Conservation (phyloP, 2,888 invertebrate species). For the Heliconius erato region DNA sequence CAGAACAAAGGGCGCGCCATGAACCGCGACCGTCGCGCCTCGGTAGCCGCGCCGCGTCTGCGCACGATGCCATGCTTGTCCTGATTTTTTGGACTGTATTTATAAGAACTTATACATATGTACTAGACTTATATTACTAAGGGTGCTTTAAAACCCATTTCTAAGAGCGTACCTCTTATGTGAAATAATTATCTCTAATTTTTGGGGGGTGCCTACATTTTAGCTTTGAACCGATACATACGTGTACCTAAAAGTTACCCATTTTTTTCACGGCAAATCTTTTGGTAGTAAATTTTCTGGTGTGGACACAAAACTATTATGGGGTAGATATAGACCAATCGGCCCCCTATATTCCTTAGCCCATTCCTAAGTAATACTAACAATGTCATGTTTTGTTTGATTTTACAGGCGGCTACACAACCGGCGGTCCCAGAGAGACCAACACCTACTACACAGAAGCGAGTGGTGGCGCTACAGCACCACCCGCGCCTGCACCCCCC, state of each 20-base stretch:
- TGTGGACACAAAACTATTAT: too few relatives aligned
- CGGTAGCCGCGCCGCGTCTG: slow-evolving; percentile 65
- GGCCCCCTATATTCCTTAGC: too few relatives aligned
- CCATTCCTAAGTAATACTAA: neutral
- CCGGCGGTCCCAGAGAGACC: slow-evolving; percentile 84
- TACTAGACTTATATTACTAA: neutral
- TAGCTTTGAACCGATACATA: too few relatives aligned
- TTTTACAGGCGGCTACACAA: slow-evolving; percentile 84
- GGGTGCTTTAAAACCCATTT: neutral
- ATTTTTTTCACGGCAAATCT: too few relatives aligned
- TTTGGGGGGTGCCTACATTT: too few relatives aligned
- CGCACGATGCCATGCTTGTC: slow-evolving; percentile 51
- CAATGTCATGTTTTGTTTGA: neutral
- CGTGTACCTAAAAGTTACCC: too few relatives aligned
- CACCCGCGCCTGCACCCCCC: slow-evolving; percentile 70
- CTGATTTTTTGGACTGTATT: slow-evolving; percentile 50
- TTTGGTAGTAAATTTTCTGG: too few relatives aligned
- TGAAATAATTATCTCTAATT: too few relatives aligned
- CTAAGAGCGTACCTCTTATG: neutral
- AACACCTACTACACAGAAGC: slow-evolving; percentile 82
- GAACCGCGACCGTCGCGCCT: slow-evolving; percentile 83
- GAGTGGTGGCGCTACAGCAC: slow-evolving; percentile 64
- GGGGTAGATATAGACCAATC: too few relatives aligned
- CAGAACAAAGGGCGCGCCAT: slow-evolving; percentile 85
- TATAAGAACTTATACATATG: neutral